Conservation (phyloP, 2,113 vertebrate species). For the Saimiri boliviensis region DNA sequence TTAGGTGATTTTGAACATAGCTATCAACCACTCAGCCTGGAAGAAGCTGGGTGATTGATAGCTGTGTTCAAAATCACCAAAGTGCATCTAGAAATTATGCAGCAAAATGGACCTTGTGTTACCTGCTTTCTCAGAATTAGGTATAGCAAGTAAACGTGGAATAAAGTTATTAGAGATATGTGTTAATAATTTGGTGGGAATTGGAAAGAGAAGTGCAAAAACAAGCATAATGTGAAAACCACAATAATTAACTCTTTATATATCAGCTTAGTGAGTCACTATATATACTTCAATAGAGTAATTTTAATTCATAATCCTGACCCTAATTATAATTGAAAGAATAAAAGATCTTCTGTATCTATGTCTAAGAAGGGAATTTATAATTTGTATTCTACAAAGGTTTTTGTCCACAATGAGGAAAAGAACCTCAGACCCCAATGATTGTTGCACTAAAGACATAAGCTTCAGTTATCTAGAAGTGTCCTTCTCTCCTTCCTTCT, state of each 20-base stretch:
- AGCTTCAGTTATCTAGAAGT: not conserved
- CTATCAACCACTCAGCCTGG: not conserved
- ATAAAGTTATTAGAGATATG: not conserved
- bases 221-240: not conserved
- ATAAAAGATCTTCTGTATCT: not conserved
- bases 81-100: not conserved
- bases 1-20: not conserved
- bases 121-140: not conserved
- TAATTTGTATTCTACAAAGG: not conserved
- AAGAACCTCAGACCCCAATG: not conserved
- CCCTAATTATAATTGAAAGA: not conserved
- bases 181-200: not conserved
- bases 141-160: not conserved
- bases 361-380: slow-evolving; percentile 4
- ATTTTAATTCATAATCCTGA: not conserved
- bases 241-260: not conserved
- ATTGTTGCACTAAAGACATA: not conserved
- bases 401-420: not conserved
- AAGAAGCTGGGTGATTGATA: not conserved
- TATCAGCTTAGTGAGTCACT: not conserved
- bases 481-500: not conserved
- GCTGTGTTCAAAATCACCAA: no score
- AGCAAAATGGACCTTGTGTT: not conserved
- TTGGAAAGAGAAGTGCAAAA: not conserved
- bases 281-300: not conserved